Evolutionary conservation across 92 coral and sea anemone genomes (phyloP).

Genomic region (Epizoanthus rinbou): DNA sequence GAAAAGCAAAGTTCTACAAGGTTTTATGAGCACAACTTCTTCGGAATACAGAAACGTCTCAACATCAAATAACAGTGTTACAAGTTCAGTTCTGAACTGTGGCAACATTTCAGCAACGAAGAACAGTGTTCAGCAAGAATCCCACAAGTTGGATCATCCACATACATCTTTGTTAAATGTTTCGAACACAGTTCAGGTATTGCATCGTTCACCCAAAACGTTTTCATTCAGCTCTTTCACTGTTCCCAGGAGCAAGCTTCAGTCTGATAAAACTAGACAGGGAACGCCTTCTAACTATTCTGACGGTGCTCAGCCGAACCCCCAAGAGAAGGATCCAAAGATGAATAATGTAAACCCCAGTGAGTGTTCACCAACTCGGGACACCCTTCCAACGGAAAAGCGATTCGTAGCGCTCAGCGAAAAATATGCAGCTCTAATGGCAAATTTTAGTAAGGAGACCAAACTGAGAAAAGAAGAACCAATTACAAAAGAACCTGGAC

Average conservation of each 20-base stretch:
- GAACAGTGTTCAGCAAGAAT: neutral
- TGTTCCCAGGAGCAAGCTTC: neutral
- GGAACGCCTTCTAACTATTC: neutral
- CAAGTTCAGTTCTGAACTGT: neutral
- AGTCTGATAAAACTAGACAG: neutral
- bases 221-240: neutral
- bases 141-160: neutral
- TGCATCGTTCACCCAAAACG: conserved; percentile 7
- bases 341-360: too few relatives aligned
- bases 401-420: conserved; percentile 35
- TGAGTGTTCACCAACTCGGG: neutral
- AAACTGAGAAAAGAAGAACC: neutral
- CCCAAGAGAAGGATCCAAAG: neutral
- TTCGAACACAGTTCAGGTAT: conserved; percentile 27
- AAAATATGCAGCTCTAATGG: conserved; percentile 38
- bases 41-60: neutral
- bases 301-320: neutral
- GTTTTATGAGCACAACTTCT: neutral
- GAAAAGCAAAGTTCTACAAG: neutral
- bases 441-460: conserved; percentile 28
- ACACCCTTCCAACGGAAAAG: conserved; percentile 19
- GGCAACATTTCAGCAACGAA: neutral
- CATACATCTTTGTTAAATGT: neutral
- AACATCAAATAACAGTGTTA: neutral
- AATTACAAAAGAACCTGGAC: conserved; percentile 1